phyloP scores from a whole-genome alignment of 2,888 invertebrate genomes.

The Phengaris alcon region DNA sequence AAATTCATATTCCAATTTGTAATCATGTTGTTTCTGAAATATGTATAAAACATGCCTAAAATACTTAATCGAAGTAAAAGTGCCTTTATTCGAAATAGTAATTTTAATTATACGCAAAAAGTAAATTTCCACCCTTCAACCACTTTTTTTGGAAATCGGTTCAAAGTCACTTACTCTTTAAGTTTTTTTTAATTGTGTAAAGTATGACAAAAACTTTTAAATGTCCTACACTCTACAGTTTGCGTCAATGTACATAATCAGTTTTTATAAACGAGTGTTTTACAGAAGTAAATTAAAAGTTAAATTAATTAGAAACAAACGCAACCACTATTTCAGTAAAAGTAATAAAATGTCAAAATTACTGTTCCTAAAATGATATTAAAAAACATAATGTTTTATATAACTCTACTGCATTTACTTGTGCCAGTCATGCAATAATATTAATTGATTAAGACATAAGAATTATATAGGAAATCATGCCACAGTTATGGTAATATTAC shows the following conservation, averaged over 20 bases:
- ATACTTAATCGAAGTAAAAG: not conserved
- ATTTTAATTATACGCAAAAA: not conserved
- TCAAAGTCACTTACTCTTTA: not conserved
- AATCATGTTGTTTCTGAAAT: not conserved
- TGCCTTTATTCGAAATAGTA: conserved; percentile 2
- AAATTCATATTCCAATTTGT: too few species aligned
- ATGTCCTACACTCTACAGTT: not conserved
- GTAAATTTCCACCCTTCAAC: too few species aligned
- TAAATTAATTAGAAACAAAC: not conserved
- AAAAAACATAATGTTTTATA: conserved; percentile 10
- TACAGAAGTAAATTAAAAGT: too few species aligned
- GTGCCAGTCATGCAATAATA: conserved; percentile 28
- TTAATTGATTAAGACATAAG: not conserved
- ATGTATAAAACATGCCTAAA: not conserved
- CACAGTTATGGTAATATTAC: not conserved
- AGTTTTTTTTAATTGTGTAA: not conserved
- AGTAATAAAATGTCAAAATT: conserved; percentile 9
- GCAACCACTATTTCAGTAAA: conserved; percentile 11
- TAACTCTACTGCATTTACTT: conserved; percentile 32
- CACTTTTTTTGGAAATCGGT: too few species aligned
- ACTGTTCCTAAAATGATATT: conserved; percentile 29
- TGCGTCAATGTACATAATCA: not conserved
- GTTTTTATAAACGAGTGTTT: not conserved
- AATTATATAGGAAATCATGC: not conserved
- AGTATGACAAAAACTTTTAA: not conserved